Percentiles rank a stretch among this genome's conserved stretches.
Evolutionary conservation across 1,140 invertebrate genomes (phyloP).

Genomic region (Neodiprion lecontei): DNA sequence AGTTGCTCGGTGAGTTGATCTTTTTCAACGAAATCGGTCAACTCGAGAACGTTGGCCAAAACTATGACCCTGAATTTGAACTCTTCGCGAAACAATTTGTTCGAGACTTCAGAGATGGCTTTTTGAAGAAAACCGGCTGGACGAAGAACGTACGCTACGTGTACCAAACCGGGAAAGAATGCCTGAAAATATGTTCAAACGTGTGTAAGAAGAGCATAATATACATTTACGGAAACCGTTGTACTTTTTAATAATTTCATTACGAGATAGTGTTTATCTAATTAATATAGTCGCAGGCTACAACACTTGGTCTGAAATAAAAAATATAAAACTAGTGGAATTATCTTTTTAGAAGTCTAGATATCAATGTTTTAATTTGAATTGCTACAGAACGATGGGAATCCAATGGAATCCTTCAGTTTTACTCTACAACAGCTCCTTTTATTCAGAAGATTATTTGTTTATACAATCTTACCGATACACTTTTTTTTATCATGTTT

Average conservation of each 20-base stretch:
- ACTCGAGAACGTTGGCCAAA: slow-evolving; percentile 79
- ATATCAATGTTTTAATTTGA: no score
- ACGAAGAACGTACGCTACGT: slow-evolving; percentile 90
- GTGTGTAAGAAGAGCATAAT: slow-evolving; percentile 29
- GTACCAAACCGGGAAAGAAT: slow-evolving; percentile 92
- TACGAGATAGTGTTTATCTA: background rate
- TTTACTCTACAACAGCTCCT: no score
- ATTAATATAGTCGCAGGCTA: no score
- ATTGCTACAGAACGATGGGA: no score
- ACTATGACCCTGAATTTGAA: slow-evolving; percentile 91
- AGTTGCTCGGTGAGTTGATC: slow-evolving; percentile 88
- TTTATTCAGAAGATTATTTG: no score
- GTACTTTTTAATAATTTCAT: background rate
- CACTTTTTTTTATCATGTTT: no score
- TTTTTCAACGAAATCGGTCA: slow-evolving; percentile 85
- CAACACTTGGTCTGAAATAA: background rate
- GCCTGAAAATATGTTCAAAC: slow-evolving; percentile 68
- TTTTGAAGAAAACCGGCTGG: slow-evolving; percentile 94
- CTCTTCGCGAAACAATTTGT: slow-evolving; percentile 92
- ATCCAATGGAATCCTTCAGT: no score
- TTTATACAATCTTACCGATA: no score
- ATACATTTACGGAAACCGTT: slow-evolving; percentile 12
- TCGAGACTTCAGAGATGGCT: slow-evolving; percentile 94
- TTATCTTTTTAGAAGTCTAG: background rate
- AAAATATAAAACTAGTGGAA: slow-evolving; percentile 27